These are phyloP conservation scores for Cheilosia vulpina DNA, from an alignment of 2,888 invertebrate genomes.

Conservation along the genomic window DNA sequence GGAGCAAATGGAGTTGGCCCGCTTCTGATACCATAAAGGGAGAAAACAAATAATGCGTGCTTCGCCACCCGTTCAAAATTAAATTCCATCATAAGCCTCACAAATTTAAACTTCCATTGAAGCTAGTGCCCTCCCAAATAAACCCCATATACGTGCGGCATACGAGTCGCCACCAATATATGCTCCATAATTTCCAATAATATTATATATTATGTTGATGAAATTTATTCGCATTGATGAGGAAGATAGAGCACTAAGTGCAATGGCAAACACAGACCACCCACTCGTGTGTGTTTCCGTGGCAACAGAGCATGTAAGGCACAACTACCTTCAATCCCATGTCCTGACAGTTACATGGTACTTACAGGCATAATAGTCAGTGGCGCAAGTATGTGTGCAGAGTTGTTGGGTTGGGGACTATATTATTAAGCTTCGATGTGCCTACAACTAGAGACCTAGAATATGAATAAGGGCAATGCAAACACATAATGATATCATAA, in stretches of 20 bases:
- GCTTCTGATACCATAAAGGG: no score
- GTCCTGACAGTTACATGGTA: slow-evolving; percentile 18
- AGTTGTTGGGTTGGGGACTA: slow-evolving; percentile 7
- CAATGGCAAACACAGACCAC: neutral
- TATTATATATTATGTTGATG: slow-evolving; percentile 15
- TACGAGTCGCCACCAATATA: neutral
- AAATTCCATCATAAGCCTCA: neutral
- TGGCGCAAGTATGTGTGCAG: neutral
- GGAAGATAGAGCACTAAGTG: slow-evolving; percentile 18
- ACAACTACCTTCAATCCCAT: slow-evolving; percentile 27
- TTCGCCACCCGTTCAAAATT: neutral
- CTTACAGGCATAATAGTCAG: slow-evolving; percentile 15
- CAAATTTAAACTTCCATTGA: neutral
- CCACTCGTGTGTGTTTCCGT: neutral
- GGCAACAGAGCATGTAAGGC: neutral
- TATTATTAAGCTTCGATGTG: slow-evolving; percentile 17
- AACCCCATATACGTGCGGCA: neutral
- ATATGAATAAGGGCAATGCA: slow-evolving; percentile 35
- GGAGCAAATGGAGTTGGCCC: no score
- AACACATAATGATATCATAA: slow-evolving; percentile 33
- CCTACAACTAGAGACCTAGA: slow-evolving; percentile 18
- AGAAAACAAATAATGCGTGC: no score
- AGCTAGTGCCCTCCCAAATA: neutral
- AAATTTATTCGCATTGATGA: slow-evolving; percentile 24
- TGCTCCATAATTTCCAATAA: slow-evolving; percentile 4